phyloP scores from a whole-genome alignment of 1,140 invertebrate species.

The Prorops nasuta region DNA sequence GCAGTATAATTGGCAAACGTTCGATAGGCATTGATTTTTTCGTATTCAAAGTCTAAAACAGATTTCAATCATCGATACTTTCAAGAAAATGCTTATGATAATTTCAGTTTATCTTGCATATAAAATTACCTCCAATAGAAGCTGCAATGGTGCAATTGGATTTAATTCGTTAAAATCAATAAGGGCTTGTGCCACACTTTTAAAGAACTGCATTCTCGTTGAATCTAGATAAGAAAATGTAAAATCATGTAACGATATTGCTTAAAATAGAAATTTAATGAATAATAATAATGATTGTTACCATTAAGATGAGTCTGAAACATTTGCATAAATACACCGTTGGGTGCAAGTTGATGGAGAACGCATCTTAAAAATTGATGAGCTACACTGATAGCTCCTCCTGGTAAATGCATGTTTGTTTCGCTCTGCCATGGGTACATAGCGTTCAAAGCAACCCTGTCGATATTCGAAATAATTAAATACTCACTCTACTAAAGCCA shows the following conservation, averaged over 20 bases:
- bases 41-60: conserved; percentile 74
- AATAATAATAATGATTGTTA: conserved; percentile 40
- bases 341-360: conserved; percentile 92
- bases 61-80: background rate
- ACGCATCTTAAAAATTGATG: conserved; percentile 96
- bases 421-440: conserved; percentile 91
- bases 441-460: conserved; percentile 70
- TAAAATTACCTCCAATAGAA: conserved; percentile 77
- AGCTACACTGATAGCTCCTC: conserved; percentile 87
- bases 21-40: conserved; percentile 84
- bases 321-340: conserved; percentile 94
- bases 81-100: background rate
- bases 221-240: conserved; percentile 20
- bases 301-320: conserved; percentile 87
- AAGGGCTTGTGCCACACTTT: conserved; percentile 87
- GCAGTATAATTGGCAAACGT: conserved; percentile 70
- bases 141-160: conserved; percentile 88
- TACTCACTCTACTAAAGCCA: background rate
- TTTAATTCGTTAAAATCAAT: conserved; percentile 97
- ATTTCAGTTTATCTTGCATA: no score
- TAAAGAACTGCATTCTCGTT: conserved; percentile 80
- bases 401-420: conserved; percentile 82
- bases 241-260: background rate
- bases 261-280: conserved; percentile 3
- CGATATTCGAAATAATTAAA: conserved; percentile 20